These are phyloP conservation scores for Ormia ochracea DNA, from an alignment of 2,888 invertebrate species.

Conservation along the genomic window DNA sequence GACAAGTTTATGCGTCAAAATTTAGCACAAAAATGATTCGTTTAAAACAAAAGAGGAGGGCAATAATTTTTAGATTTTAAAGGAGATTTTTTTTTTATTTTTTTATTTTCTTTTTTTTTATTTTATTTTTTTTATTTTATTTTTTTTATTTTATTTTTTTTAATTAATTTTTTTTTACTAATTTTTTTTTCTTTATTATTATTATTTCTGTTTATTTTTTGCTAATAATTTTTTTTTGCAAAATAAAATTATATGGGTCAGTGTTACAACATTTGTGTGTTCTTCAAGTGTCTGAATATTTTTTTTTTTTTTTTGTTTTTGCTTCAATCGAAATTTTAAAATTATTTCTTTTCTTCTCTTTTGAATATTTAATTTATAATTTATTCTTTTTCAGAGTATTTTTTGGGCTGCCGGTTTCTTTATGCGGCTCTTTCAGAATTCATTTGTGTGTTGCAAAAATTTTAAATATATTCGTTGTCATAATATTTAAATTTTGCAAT, in stretches of 20 bases:
- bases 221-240: not conserved
- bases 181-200: not conserved
- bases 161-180: not conserved
- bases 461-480: no score
- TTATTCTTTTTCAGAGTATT: not conserved
- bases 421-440: not conserved
- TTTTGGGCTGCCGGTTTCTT: slow-evolving; percentile 1
- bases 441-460: no score
- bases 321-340: slow-evolving; percentile 5
- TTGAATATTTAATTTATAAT: slow-evolving; percentile 9
- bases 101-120: no score
- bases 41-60: no score
- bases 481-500: no score
- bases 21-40: no score
- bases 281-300: not conserved
- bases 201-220: not conserved
- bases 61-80: no score
- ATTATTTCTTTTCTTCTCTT: not conserved
- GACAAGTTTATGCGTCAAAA: not conserved
- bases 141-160: not conserved
- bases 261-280: slow-evolving; percentile 33
- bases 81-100: no score
- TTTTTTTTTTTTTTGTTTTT: no score
- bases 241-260: slow-evolving; percentile 31
- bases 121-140: no score